These are phyloP conservation scores for Atlantisia rogersi DNA, from an alignment of 2,113 vertebrate species.

Conservation along the genomic window DNA sequence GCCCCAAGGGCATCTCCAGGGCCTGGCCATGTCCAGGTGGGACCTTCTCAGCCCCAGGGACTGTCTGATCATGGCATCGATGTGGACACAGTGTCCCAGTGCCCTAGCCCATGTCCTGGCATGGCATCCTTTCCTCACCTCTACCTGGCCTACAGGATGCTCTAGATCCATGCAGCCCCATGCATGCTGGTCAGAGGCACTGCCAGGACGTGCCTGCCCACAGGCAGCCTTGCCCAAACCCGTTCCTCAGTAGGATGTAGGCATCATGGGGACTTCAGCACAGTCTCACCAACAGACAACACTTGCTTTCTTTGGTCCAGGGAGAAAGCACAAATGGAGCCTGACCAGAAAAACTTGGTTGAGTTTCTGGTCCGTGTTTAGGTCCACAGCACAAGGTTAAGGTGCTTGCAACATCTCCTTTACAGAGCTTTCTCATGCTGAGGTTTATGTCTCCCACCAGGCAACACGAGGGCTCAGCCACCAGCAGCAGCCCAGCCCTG, in stretches of 20 bases:
- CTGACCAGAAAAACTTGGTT: not conserved
- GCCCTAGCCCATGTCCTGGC: not conserved
- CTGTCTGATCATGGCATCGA: not conserved
- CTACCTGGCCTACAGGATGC: not conserved
- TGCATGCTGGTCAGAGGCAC: not conserved
- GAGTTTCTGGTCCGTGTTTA: not conserved
- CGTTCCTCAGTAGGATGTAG: not conserved
- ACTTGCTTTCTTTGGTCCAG: not conserved
- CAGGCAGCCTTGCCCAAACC: not conserved
- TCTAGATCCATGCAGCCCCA: not conserved
- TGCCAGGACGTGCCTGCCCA: not conserved
- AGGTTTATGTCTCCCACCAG: not conserved
- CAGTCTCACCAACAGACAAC: not conserved
- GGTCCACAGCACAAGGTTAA: not conserved
- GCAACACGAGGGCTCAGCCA: not conserved
- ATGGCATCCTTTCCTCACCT: not conserved
- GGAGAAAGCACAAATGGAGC: not conserved
- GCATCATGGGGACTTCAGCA: not conserved
- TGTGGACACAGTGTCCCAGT: not conserved
- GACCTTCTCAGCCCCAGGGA: not conserved
- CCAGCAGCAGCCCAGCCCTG: not conserved
- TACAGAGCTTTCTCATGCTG: not conserved
- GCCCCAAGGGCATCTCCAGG: not conserved
- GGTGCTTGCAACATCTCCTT: not conserved
- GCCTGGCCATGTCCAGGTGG: not conserved